A percentile compares a stretch with the other conserved stretches of the same genome.
Conservation (phyloP, 2,113 vertebrate genomes). For the Poecile atricapillus region DNA sequence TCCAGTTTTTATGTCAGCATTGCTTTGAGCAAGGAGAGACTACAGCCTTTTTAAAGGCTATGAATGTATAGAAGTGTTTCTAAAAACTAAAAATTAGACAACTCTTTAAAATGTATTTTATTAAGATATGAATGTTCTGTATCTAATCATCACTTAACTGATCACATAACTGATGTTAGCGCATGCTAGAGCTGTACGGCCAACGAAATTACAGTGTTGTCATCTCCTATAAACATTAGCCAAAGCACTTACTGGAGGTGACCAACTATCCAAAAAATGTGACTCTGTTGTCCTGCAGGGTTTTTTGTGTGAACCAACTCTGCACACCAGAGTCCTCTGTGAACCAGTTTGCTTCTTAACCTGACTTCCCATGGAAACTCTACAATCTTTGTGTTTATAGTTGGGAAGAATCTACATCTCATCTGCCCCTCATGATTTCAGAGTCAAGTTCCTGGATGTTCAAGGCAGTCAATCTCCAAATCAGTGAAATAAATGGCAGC, state of each 20-base stretch:
- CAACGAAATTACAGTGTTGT: background rate
- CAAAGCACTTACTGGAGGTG: background rate
- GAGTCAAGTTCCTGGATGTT: background rate
- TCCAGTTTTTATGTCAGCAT: background rate
- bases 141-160: background rate
- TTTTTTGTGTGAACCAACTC: background rate
- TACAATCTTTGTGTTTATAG: background rate
- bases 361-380: background rate
- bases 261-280: background rate
- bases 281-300: background rate
- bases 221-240: background rate
- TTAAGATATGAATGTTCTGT: background rate
- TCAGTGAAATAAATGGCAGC: background rate
- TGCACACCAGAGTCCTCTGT: background rate
- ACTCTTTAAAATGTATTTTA: background rate
- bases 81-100: background rate
- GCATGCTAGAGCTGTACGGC: background rate
- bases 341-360: background rate
- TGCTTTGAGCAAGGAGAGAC: background rate
- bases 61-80: background rate
- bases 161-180: background rate
- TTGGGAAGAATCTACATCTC: background rate
- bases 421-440: background rate
- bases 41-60: background rate
- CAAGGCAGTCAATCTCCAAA: background rate